Percentiles rank a stretch among this genome's conserved stretches.
Evolutionary conservation across 2,797 vertebrate species (phyloP).

Genomic region (Tangara arthus): DNA sequence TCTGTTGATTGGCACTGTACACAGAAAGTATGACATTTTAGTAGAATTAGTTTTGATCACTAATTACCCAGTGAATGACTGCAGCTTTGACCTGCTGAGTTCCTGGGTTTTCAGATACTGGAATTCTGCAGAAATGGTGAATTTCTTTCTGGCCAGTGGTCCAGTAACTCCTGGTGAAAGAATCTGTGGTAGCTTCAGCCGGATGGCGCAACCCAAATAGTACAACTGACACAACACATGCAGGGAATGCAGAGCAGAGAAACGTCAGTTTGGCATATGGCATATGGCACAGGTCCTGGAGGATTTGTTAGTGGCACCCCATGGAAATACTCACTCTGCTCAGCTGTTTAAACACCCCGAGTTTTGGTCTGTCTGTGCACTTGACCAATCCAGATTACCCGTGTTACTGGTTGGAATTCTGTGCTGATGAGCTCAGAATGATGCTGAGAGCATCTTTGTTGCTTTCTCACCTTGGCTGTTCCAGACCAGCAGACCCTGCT

Average conservation of each 20-base stretch:
- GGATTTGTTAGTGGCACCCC: neutral
- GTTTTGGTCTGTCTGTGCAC: neutral
- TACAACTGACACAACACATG: fast-evolving
- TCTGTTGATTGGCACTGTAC: neutral
- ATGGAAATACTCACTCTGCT: neutral
- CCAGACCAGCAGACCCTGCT: neutral
- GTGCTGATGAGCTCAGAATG: neutral
- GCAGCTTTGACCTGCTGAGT: neutral
- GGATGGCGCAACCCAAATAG: neutral
- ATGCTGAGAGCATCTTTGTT: neutral
- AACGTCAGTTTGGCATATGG: no score
- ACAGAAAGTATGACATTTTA: neutral
- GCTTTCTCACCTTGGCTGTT: neutral
- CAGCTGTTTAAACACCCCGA: neutral
- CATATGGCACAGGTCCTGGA: neutral
- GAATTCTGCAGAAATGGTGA: neutral
- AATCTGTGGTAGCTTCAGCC: fast-evolving
- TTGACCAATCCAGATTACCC: neutral
- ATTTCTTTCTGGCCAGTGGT: neutral
- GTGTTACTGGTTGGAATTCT: neutral
- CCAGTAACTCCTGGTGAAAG: neutral
- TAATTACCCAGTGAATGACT: neutral
- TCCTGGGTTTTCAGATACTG: neutral
- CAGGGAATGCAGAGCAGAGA: neutral
- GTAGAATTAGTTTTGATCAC: neutral